A percentile compares a stretch with the other conserved stretches of the same genome.
Evolutionary conservation across 2,888 invertebrate genomes (phyloP).

Genomic region (Drosophila falleni): DNA sequence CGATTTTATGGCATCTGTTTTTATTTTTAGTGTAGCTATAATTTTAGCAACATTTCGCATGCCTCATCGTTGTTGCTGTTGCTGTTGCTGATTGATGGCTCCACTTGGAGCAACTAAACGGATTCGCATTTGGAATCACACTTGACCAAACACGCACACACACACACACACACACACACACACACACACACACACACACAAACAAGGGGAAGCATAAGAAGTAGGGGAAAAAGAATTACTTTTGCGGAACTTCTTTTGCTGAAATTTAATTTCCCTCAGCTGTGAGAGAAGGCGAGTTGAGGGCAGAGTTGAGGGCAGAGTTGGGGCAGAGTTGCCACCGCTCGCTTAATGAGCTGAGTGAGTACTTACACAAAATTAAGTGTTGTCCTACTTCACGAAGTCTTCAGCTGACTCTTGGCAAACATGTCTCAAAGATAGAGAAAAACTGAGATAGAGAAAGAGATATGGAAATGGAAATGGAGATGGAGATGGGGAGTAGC

Average conservation of each 20-base stretch:
- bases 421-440: slow-evolving; percentile 45
- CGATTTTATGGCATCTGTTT: neutral
- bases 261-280: slow-evolving; percentile 58
- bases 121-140: slow-evolving; percentile 50
- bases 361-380: slow-evolving; percentile 82
- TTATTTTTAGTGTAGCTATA: slow-evolving; percentile 6
- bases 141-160: neutral
- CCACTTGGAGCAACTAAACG: slow-evolving; percentile 68
- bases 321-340: neutral
- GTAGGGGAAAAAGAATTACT: slow-evolving; percentile 3
- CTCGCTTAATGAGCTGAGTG: slow-evolving; percentile 79
- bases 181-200: slow-evolving; percentile 1
- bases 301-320: neutral
- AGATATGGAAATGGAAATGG: neutral
- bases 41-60: slow-evolving; percentile 21
- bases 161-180: slow-evolving; percentile 1
- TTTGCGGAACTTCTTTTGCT: slow-evolving; percentile 24
- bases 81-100: slow-evolving; percentile 68
- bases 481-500: slow-evolving; percentile 2
- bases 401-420: slow-evolving; percentile 74
- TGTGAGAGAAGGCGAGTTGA: slow-evolving; percentile 6
- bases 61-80: slow-evolving; percentile 8
- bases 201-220: too few species aligned
- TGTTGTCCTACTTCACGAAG: slow-evolving; percentile 75
- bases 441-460: neutral